Conservation (phyloP, 2,113 vertebrate genomes). For the Peromyscus californicus region DNA sequence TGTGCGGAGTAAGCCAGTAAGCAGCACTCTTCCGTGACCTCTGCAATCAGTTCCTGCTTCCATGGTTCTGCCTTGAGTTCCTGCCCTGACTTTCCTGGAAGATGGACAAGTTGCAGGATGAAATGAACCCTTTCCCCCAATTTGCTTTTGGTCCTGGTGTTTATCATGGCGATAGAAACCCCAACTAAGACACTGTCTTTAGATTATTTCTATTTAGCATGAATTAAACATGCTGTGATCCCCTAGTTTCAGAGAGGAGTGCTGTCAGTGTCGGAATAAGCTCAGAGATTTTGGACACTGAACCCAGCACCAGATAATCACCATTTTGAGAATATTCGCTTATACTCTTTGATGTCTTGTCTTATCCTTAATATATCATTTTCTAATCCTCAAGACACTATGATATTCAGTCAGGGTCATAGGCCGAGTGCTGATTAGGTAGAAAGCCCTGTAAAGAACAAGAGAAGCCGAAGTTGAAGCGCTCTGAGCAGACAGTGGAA, state of each 20-base stretch:
- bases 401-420: not conserved
- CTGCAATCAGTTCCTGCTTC: not conserved
- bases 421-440: not conserved
- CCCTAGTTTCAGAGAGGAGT: slow-evolving; percentile 1
- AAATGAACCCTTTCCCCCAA: no score
- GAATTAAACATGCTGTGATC: not conserved
- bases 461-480: slow-evolving; percentile 5
- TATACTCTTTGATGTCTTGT: not conserved
- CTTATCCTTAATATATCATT: slow-evolving; percentile 22
- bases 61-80: not conserved
- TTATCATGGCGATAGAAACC: not conserved
- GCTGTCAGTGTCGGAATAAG: not conserved
- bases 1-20: not conserved
- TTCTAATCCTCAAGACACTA: slow-evolving; percentile 31
- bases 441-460: not conserved
- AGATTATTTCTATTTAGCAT: slow-evolving; percentile 46
- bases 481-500: not conserved
- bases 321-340: not conserved
- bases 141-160: not conserved
- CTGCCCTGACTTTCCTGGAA: not conserved
- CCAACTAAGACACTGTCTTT: not conserved
- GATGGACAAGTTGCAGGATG: not conserved
- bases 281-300: not conserved
- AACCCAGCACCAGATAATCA: slow-evolving; percentile 20
- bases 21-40: not conserved